Evolutionary conservation across 1,140 invertebrate genomes (phyloP).

Genomic region (Cotesia typhae): DNA sequence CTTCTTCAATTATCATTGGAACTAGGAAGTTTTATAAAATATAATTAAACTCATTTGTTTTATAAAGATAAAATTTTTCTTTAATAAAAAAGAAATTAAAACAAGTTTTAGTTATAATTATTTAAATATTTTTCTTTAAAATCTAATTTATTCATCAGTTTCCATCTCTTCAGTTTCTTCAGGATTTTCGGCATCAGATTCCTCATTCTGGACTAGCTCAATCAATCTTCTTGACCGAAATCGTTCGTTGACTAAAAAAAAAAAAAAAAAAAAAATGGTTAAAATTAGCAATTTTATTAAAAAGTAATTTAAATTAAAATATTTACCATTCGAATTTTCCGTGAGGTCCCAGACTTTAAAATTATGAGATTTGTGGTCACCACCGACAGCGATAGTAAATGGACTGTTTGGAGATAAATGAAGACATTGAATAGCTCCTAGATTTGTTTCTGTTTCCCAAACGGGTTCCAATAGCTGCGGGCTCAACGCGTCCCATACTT

Average conservation of each 20-base stretch:
- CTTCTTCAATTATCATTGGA: no score
- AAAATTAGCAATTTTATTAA: no score
- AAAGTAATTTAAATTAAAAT: constrained; percentile 1
- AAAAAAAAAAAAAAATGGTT: background rate
- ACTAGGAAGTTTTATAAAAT: no score
- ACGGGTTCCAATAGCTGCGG: constrained; percentile 58
- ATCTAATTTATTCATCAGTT: constrained; percentile 12
- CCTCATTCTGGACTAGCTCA: constrained; percentile 1
- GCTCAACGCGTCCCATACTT: constrained; percentile 78
- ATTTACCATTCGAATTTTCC: constrained; percentile 72
- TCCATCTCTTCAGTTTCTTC: background rate
- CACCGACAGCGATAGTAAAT: constrained; percentile 81
- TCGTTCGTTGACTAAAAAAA: constrained; percentile 38
- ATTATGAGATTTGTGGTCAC: constrained; percentile 82
- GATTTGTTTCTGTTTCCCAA: constrained; percentile 70
- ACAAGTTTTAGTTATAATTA: background rate
- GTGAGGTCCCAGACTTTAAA: constrained; percentile 80
- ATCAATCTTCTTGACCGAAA: constrained; percentile 40
- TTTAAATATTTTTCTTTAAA: no score
- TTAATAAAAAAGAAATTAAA: no score
- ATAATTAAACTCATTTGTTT: no score
- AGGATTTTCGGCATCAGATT: background rate
- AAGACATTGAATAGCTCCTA: constrained; percentile 79
- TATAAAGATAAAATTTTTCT: no score
- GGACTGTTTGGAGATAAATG: constrained; percentile 82